Evolutionary conservation across 35 echinoderm and acorn worm genomes (phyloP).

Genomic region (Lytechinus variegatus): DNA sequence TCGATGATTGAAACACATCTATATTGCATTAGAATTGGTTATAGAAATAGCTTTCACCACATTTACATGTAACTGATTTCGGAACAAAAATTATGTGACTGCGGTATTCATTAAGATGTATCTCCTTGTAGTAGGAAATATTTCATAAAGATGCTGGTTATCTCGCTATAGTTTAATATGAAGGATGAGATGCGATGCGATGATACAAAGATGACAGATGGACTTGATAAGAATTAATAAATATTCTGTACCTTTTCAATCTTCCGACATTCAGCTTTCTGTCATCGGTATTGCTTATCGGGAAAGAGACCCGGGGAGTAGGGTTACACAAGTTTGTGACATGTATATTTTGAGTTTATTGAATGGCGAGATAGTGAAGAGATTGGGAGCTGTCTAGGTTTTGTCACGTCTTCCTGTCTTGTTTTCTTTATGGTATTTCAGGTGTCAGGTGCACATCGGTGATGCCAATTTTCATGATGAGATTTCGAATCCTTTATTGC

Average conservation of each 20-base stretch:
- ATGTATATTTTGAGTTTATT: background rate
- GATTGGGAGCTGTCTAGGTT: background rate
- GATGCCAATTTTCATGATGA: background rate
- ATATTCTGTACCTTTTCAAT: background rate
- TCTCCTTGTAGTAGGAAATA: background rate
- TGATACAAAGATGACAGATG: background rate
- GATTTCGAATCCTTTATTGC: background rate
- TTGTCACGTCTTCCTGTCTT: background rate
- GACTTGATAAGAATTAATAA: conserved; percentile 14
- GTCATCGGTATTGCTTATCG: background rate
- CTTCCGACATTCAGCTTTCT: background rate
- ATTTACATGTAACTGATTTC: background rate
- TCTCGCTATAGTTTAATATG: background rate
- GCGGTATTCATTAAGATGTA: background rate
- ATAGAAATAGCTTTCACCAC: background rate
- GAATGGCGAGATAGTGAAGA: background rate
- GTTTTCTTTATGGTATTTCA: background rate
- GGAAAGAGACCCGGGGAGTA: background rate
- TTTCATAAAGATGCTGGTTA: background rate
- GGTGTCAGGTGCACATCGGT: background rate
- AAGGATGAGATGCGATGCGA: background rate
- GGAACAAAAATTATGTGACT: background rate
- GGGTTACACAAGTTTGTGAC: background rate
- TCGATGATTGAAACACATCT: background rate
- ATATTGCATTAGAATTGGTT: background rate